phyloP scores from a whole-genome alignment of 37 sponge, comb jelly and placozoan species.

The Hexactinellida sp. region DNA sequence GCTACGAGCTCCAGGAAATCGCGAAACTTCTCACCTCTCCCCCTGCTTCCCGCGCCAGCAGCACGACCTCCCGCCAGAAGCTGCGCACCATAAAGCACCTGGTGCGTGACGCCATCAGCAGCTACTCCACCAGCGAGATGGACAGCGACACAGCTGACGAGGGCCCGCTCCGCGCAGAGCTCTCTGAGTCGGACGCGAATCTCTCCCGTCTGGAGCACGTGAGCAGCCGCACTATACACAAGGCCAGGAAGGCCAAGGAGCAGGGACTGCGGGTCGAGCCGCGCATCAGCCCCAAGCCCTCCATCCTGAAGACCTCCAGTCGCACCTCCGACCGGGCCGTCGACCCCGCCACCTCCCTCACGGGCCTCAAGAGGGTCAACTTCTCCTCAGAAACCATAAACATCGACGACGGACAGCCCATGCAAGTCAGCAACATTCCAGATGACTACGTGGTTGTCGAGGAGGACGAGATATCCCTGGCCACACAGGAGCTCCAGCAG shows the following conservation, averaged over 20 bases:
- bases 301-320: background rate
- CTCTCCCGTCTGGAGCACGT: background rate
- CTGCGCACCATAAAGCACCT: background rate
- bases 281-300: background rate
- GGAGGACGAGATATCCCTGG: background rate
- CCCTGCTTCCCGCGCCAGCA: background rate
- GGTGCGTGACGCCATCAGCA: background rate
- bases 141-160: background rate
- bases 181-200: background rate
- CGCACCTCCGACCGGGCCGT: background rate
- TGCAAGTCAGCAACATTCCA: background rate
- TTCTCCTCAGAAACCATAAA: background rate
- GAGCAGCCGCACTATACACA: background rate
- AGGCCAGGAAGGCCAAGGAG: background rate
- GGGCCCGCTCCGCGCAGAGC: background rate
- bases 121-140: slow-evolving; percentile 13
- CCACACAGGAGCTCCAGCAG: background rate
- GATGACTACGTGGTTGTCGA: background rate
- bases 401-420: background rate
- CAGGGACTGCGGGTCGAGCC: background rate
- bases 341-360: background rate
- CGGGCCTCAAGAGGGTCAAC: background rate
- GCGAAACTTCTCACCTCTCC: slow-evolving; percentile 16
- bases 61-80: background rate
- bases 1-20: slow-evolving; percentile 15